Evolutionary conservation across 2,888 invertebrate species (phyloP), one percentile per base, ranked within the genome.

Genomic region (Harpalus rubripes): DNA sequence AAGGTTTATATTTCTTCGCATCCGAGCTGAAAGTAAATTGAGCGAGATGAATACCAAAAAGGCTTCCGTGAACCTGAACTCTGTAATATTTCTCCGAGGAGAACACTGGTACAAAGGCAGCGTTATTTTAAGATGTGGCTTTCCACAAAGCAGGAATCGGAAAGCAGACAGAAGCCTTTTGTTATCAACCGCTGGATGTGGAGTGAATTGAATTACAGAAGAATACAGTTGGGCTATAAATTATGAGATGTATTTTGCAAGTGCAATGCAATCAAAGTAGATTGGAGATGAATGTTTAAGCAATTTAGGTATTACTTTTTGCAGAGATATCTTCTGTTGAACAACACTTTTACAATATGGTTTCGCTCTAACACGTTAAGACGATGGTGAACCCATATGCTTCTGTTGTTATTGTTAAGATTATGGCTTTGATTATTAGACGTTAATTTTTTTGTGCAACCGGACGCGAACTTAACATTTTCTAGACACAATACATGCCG

Each of bases 141-240:
- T 39, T 68, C 39, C 68, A 39, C 41, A 68, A 68, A 68, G 39
- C 72, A 16, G 72, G 18, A 15, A 12, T 74, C 72, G 68, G 68
- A 68, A 68, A 68, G 26, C 68, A 32, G 6, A 7, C 32, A 32
- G 32, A 52, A 12, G 44, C 44, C 59, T 18, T 68, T 68, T 68
- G 68, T 68, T 68, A 68, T 68, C 68, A 68, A 32, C 39, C 15
- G 32, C 5, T 2, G 15, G 39, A 63, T 63, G 32, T 68, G 39
- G 32, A 68, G 44, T 52, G 72, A 74, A 74, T 74, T 74, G 72
- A 74, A 74, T 74, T 74, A 74, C 72, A 18, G 44, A 15, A 74
- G 22, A 74, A 44, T 16, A 18, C 3, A 74, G 44, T 8, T 52
- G 15, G 44, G 44, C 44, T 52, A 74, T 74, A 74, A 74, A 74